phyloP scores from a whole-genome alignment of 2,113 vertebrate species.

The Triplophysa dalaica region DNA sequence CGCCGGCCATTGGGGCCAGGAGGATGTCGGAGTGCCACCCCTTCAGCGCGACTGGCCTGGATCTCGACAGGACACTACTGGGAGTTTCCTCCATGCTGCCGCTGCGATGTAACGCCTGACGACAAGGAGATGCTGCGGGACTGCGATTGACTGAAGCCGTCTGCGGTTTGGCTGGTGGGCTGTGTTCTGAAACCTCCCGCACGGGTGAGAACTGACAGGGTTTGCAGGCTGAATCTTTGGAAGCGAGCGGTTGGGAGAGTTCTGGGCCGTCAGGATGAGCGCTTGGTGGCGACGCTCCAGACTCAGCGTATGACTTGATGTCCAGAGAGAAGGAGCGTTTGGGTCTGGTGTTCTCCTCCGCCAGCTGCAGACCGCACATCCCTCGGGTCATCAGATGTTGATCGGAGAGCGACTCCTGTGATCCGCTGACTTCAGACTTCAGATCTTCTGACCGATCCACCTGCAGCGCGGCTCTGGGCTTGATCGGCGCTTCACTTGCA shows the following conservation, averaged over 20 bases:
- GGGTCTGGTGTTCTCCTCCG: constrained; percentile 82
- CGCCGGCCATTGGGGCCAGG: constrained; percentile 77
- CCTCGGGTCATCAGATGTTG: constrained; percentile 76
- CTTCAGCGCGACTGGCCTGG: constrained; percentile 77
- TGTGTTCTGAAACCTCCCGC: constrained; percentile 87
- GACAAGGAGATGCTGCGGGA: constrained; percentile 52
- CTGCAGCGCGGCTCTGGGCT: constrained; percentile 38
- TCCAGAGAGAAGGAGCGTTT: constrained; percentile 94
- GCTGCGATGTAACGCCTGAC: constrained; percentile 79
- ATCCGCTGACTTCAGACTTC: not conserved
- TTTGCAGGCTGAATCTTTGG: constrained; percentile 78
- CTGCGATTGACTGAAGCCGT: constrained; percentile 51
- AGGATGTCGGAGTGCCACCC: constrained; percentile 95
- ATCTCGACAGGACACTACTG: constrained; percentile 82
- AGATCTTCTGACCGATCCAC: constrained; percentile 6
- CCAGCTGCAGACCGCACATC: constrained; percentile 78
- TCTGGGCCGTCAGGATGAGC: constrained; percentile 65
- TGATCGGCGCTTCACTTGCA: constrained; percentile 58
- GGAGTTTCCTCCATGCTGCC: constrained; percentile 86
- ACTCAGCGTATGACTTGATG: constrained; percentile 81
- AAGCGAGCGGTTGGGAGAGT: constrained; percentile 74
- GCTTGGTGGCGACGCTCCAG: constrained; percentile 52
- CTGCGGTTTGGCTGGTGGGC: constrained; percentile 58
- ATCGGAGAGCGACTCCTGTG: constrained; percentile 62
- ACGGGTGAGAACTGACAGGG: constrained; percentile 91